Evolutionary conservation across 2,113 vertebrate species (phyloP), one percentile per base, ranked within the genome.

Genomic region (Pomatostomus ruficeps): DNA sequence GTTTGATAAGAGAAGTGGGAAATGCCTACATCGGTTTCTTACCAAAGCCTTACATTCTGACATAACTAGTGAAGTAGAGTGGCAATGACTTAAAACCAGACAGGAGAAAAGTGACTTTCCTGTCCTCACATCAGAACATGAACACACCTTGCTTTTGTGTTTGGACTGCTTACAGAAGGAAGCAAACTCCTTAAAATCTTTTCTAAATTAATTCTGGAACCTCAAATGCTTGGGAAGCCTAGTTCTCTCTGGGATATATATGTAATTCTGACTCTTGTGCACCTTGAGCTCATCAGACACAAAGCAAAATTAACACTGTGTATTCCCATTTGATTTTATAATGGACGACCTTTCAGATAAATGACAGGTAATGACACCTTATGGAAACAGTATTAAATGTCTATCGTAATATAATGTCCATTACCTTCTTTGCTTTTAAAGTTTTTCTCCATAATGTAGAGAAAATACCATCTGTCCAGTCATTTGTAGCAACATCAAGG

Each of bases 401-500:
- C 57, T 43, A 6, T 45, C 36, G 90, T 43, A 28, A 65, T 18
- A 63, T 31, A 74, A 33, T 33, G 91, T 26, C 79, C 40, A 67
- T 95, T 70, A 98, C 98, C 98, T 99, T 99, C 96, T 98, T 99
- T 86, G 97, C 96, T 93, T 98, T 98, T 58, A 99, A 98, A 42
- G 98, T 98, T 96, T 98, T 99, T 95, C 98, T 98, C 98, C 98
- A 99, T 61, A 99, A 97, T 5, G 98, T 98, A 54, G 98, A 99
- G 96, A 99, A 99, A 91, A 99, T 80, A 33, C 98, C 98, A 96
- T 99, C 98, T 58, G 98, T 99, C 98, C 98, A 99, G 97, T 99
- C 98, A 93, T 99, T 99, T 94, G 98, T 99, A 90, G 98, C 98
- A 85, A 98, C 98, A 92, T 99, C 98, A 91, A 98, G 98, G 23